Evolutionary conservation across 2,113 vertebrate genomes (phyloP).

Genomic region (Microtus richardsoni): DNA sequence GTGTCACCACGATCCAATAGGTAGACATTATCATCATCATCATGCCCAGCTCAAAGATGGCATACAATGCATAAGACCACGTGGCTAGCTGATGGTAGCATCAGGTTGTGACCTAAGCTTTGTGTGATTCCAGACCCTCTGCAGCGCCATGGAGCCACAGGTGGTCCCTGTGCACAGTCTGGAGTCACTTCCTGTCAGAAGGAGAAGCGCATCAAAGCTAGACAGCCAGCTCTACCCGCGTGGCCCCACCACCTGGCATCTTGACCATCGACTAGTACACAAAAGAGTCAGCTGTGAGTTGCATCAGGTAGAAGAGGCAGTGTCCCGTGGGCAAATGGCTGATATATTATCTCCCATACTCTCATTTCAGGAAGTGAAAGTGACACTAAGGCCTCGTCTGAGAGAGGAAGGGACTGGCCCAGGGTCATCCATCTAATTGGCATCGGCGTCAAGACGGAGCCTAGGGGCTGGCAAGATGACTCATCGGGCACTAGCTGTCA

Average conservation of each 20-base stretch:
- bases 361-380: not conserved
- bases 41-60: not conserved
- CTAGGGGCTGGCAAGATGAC: not conserved
- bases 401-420: not conserved
- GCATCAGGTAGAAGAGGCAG: not conserved
- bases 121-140: not conserved
- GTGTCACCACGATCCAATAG: not conserved
- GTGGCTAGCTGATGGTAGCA: not conserved
- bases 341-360: not conserved
- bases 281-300: too few species aligned
- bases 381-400: not conserved
- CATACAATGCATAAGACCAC: not conserved
- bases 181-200: not conserved
- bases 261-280: accelerated
- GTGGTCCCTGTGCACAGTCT: accelerated
- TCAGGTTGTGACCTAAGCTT: not conserved
- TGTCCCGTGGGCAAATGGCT: not conserved
- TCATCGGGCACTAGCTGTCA: not conserved
- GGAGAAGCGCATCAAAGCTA: not conserved
- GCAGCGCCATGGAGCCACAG: accelerated
- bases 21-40: not conserved
- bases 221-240: not conserved
- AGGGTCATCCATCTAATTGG: not conserved
- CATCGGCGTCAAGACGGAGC: not conserved
- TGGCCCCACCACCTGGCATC: accelerated